Percentiles rank a stretch among this genome's conserved stretches.
phyloP scores from a whole-genome alignment of 1,140 invertebrate species.

The Drosophila yakuba region DNA sequence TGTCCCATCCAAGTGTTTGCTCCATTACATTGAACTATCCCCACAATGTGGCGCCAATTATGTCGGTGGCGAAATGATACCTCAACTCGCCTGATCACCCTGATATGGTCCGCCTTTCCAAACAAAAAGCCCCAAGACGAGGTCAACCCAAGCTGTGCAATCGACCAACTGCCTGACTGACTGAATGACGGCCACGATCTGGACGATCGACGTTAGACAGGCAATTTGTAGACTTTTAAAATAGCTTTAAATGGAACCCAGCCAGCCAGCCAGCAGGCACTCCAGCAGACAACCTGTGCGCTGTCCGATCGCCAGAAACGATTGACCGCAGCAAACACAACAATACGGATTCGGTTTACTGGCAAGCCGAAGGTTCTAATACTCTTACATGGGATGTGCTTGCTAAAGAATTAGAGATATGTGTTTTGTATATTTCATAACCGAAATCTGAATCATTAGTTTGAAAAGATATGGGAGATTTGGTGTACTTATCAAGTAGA shows the following conservation, averaged over 20 bases:
- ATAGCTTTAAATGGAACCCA: slow-evolving; percentile 66
- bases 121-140: slow-evolving; percentile 61
- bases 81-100: slow-evolving; percentile 26
- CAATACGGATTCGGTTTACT: slow-evolving; percentile 15
- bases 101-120: slow-evolving; percentile 56
- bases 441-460: no score
- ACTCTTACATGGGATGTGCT: slow-evolving; percentile 2
- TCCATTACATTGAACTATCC: slow-evolving; percentile 17
- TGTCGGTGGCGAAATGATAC: slow-evolving; percentile 52
- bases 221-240: slow-evolving; percentile 82
- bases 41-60: slow-evolving; percentile 47
- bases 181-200: slow-evolving; percentile 47
- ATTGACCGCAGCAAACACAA: slow-evolving; percentile 40
- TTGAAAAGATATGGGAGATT: no score
- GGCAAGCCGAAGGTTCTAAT: slow-evolving; percentile 5
- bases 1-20: slow-evolving; percentile 1
- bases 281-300: slow-evolving; percentile 39
- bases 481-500: no score
- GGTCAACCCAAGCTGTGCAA: slow-evolving; percentile 69
- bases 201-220: slow-evolving; percentile 61
- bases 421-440: no score
- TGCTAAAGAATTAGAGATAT: background rate
- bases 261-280: slow-evolving; percentile 40
- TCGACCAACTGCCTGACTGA: slow-evolving; percentile 68
- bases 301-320: slow-evolving; percentile 32